These are phyloP conservation scores for Aphelenchoides besseyi DNA, from an alignment of 1,140 invertebrate species.

Conservation along the genomic window DNA sequence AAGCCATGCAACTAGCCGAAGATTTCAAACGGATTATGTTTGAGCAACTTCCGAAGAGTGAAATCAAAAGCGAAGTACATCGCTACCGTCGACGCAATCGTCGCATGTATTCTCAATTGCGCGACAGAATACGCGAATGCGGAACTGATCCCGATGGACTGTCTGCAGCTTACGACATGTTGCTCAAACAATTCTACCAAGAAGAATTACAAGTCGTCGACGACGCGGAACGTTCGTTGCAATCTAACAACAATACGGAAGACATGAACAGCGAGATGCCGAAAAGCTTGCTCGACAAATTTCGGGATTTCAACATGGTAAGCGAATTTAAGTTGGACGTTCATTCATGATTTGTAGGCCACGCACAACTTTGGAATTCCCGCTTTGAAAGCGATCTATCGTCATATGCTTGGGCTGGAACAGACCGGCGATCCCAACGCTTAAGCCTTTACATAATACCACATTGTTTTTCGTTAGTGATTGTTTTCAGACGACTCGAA, in stretches of 20 bases:
- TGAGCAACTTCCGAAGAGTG: neutral
- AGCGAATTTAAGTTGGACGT: neutral
- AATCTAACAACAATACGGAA: too few relatives aligned
- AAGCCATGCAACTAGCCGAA: neutral
- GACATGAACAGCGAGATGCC: neutral
- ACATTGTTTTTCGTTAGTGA: neutral
- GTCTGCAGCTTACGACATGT: neutral
- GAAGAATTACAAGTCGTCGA: neutral
- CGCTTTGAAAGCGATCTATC: neutral
- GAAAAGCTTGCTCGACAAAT: neutral
- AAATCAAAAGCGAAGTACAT: neutral
- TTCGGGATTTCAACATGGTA: slow-evolving; percentile 5
- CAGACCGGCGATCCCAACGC: neutral
- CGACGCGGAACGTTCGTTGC: too few relatives aligned
- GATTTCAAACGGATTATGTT: neutral
- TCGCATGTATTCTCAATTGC: neutral
- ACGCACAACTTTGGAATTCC: slow-evolving; percentile 1
- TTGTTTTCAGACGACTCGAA: neutral
- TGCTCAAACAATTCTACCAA: neutral
- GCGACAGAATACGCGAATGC: neutral
- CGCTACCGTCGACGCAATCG: neutral
- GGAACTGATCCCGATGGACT: neutral
- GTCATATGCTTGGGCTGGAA: neutral
- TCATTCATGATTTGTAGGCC: neutral
- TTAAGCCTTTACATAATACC: neutral